Percentiles rank a stretch among this genome's conserved stretches.
Conservation (phyloP, 1,140 invertebrate genomes). For the Yoshiicerus persimilis region DNA sequence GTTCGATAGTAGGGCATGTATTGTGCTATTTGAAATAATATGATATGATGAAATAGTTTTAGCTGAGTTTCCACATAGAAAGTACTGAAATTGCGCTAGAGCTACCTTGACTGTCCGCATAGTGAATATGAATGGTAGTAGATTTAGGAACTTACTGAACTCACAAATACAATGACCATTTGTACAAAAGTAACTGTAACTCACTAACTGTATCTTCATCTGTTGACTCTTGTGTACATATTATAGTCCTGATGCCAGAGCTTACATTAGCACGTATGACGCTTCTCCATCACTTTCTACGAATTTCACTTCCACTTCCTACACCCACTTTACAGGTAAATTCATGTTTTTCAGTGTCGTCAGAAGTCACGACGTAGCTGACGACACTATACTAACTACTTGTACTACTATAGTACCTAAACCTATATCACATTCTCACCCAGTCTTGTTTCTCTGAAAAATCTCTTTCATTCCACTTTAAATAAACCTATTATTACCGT, state of each 20-base stretch:
- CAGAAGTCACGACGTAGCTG: not conserved
- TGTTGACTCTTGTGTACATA: conserved; percentile 34
- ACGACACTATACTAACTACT: not conserved
- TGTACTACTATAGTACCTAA: not conserved
- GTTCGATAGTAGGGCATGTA: too few species aligned
- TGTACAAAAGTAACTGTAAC: not conserved
- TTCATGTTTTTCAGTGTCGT: not conserved
- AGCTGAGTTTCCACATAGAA: too few species aligned
- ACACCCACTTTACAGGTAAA: conserved; percentile 51
- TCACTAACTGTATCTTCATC: conserved; percentile 34
- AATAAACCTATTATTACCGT: not conserved
- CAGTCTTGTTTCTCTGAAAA: not conserved
- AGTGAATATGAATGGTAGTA: not conserved
- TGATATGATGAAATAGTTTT: too few species aligned
- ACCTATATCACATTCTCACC: not conserved
- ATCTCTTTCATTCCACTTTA: not conserved
- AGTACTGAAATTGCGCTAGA: too few species aligned
- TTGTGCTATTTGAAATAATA: too few species aligned
- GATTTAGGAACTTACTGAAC: not conserved
- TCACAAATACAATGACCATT: not conserved
- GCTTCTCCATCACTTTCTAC: conserved; percentile 51
- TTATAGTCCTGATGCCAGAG: conserved; percentile 50
- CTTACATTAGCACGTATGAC: conserved; percentile 51
- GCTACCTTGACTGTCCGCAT: too few species aligned
- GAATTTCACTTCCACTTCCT: conserved; percentile 51